phyloP scores from a whole-genome alignment of 2,797 vertebrate genomes.

The Bradypodion ventrale region DNA sequence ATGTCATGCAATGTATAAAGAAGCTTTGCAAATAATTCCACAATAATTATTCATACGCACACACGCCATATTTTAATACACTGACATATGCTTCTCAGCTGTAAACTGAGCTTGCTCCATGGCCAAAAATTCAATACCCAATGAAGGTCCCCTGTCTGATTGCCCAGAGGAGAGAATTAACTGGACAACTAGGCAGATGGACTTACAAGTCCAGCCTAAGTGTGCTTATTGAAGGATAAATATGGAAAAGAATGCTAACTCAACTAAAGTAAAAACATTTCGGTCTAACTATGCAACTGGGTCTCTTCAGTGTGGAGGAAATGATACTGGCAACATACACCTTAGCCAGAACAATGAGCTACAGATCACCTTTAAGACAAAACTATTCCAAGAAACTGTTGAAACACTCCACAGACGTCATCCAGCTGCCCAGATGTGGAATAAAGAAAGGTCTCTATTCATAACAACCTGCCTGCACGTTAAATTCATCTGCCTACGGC shows the following conservation, averaged over 20 bases:
- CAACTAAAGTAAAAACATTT: neutral
- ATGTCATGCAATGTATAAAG: neutral
- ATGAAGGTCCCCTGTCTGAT: too few species aligned
- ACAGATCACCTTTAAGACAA: neutral
- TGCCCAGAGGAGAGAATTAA: too few species aligned
- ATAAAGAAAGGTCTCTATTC: neutral
- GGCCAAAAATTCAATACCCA: neutral
- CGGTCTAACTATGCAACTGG: neutral
- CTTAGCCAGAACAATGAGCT: neutral
- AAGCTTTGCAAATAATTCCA: neutral
- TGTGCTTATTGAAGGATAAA: too few species aligned
- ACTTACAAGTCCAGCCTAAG: neutral
- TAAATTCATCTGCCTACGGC: too few species aligned
- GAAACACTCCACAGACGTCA: neutral
- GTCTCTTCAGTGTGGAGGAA: neutral
- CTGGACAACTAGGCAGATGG: too few species aligned
- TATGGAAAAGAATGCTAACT: too few species aligned
- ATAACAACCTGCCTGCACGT: too few species aligned
- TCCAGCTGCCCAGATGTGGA: neutral
- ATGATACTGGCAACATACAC: neutral
- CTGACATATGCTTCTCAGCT: neutral
- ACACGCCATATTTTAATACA: neutral
- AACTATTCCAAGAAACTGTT: neutral
- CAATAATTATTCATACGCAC: neutral
- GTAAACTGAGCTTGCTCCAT: too few species aligned